phyloP scores from a whole-genome alignment of 2,113 vertebrate species.

The Hoplias malabaricus region DNA sequence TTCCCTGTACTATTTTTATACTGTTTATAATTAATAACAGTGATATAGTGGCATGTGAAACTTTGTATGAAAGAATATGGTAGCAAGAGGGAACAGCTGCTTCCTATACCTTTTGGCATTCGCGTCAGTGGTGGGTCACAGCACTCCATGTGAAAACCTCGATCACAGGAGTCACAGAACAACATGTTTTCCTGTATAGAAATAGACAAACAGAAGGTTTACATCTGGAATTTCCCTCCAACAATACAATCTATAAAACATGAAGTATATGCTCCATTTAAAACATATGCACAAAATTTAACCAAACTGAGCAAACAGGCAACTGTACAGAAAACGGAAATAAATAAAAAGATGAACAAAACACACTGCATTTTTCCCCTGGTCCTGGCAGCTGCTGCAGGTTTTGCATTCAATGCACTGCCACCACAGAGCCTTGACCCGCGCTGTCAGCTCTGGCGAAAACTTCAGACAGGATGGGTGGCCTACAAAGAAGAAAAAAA shows the following conservation, averaged over 20 bases:
- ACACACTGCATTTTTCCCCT: conserved; percentile 99
- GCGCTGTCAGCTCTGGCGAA: conserved; percentile 89
- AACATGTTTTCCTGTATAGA: conserved; percentile 93
- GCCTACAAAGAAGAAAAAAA: conserved; percentile 73
- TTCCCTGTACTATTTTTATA: too few relatives aligned
- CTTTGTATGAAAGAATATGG: not conserved
- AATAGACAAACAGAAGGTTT: conserved; percentile 1
- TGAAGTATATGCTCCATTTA: too few relatives aligned
- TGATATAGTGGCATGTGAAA: too few relatives aligned
- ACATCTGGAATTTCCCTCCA: not conserved
- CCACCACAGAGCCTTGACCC: conserved; percentile 97
- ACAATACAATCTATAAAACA: too few relatives aligned
- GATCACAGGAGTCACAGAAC: conserved; percentile 97
- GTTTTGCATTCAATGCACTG: conserved; percentile 99
- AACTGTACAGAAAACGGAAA: not conserved
- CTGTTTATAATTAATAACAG: too few relatives aligned
- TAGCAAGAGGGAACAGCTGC: not conserved
- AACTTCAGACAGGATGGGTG: conserved; percentile 99
- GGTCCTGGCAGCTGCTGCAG: conserved; percentile 97
- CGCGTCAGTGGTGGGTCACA: conserved; percentile 95
- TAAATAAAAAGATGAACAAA: conserved; percentile 26
- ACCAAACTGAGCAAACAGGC: not conserved
- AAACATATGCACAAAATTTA: too few relatives aligned
- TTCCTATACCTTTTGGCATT: conserved; percentile 93
- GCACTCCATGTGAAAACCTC: conserved; percentile 99